Conservation (phyloP, 2,888 invertebrate genomes). For the Cerceris ruficornis region DNA sequence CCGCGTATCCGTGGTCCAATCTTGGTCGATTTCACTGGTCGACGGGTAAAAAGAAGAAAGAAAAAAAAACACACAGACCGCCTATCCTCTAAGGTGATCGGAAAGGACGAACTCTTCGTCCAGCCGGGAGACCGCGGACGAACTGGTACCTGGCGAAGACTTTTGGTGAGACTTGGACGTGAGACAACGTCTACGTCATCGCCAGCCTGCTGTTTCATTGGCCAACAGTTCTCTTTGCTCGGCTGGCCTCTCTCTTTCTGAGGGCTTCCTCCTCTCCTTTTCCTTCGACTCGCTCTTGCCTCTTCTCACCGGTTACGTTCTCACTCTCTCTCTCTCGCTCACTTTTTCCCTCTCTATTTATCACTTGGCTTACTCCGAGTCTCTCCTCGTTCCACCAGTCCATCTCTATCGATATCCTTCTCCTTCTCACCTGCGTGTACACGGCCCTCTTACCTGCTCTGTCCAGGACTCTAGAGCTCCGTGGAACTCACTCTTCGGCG, state of each 20-base stretch:
- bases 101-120: conserved; percentile 69
- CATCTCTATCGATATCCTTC: conserved; percentile 1
- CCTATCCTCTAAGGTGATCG: conserved; percentile 30
- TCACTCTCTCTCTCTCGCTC: conserved; percentile 27
- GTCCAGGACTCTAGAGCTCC: conserved; percentile 16
- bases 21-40: conserved; percentile 63
- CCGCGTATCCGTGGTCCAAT: conserved; percentile 68
- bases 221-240: conserved; percentile 65
- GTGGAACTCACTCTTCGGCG: conserved; percentile 23
- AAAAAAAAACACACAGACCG: conserved; percentile 47
- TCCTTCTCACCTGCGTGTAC: conserved; percentile 2
- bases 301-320: conserved; percentile 42
- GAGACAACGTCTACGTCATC: conserved; percentile 77
- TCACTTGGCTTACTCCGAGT: conserved; percentile 16
- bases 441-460: conserved; percentile 19
- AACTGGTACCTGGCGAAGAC: conserved; percentile 76
- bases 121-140: conserved; percentile 80
- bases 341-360: conserved; percentile 37
- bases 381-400: conserved; percentile 19
- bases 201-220: conserved; percentile 74
- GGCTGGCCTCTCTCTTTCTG: conserved; percentile 62
- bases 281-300: conserved; percentile 57
- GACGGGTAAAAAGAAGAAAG: conserved; percentile 41
- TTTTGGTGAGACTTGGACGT: conserved; percentile 76
- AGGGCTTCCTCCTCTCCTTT: conserved; percentile 58